Percentiles rank a stretch among this genome's conserved stretches.
Conservation (phyloP, 1,140 invertebrate genomes). For the Monomorium pharaonis region DNA sequence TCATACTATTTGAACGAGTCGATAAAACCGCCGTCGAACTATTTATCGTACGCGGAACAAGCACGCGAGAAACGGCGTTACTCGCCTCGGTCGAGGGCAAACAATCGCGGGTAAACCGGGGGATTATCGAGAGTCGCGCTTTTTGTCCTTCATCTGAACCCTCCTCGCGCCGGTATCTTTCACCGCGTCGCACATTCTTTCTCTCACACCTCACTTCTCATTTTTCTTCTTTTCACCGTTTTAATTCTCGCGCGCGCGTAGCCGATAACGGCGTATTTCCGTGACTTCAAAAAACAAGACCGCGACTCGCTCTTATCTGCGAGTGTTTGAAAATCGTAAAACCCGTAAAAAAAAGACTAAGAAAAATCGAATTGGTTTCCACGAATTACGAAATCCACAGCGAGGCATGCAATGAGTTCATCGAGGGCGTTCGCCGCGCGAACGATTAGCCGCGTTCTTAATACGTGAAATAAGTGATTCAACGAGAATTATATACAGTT, state of each 20-base stretch:
- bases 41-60: slow-evolving; percentile 76
- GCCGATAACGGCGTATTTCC: slow-evolving; percentile 75
- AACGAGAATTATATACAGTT: background rate
- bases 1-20: slow-evolving; percentile 77
- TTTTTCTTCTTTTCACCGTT: slow-evolving; percentile 25
- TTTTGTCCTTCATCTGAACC: background rate
- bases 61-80: background rate
- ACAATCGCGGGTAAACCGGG: slow-evolving; percentile 57
- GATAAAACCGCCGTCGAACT: slow-evolving; percentile 77
- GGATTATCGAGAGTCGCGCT: slow-evolving; percentile 73
- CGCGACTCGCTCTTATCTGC: slow-evolving; percentile 60
- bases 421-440: slow-evolving; percentile 35
- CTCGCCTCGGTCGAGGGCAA: slow-evolving; percentile 45
- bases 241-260: background rate
- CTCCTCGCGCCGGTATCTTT: slow-evolving; percentile 13
- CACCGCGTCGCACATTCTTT: background rate
- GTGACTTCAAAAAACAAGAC: slow-evolving; percentile 6
- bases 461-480: slow-evolving; percentile 9
- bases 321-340: slow-evolving; percentile 80
- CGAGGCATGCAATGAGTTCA: slow-evolving; percentile 58
- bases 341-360: slow-evolving; percentile 47
- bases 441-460: slow-evolving; percentile 13
- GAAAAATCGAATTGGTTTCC: slow-evolving; percentile 56
- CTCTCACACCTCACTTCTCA: slow-evolving; percentile 35
- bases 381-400: slow-evolving; percentile 43